Conservation (phyloP, 2,797 vertebrate species). For the Diplodus puntazzo region DNA sequence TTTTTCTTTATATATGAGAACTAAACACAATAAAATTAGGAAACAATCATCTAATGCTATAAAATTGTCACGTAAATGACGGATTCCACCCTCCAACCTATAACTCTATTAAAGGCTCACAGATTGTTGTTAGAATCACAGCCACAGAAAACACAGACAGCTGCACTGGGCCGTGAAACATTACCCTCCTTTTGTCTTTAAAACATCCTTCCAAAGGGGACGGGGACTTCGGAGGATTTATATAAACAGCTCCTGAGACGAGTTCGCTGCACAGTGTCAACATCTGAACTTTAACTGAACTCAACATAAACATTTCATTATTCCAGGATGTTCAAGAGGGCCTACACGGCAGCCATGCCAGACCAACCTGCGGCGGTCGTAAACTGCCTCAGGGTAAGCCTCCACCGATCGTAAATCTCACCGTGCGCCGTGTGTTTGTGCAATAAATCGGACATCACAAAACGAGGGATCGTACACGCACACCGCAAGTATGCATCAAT, state of each 20-base stretch:
- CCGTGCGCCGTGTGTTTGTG: constrained; percentile 21
- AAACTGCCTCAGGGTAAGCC: constrained; percentile 91
- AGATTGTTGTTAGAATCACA: constrained; percentile 30
- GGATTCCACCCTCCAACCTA: constrained; percentile 28
- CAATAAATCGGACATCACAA: constrained; percentile 50
- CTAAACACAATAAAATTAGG: constrained; percentile 17
- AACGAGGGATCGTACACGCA: constrained; percentile 1
- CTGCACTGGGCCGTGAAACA: constrained; percentile 52
- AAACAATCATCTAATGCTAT: constrained; percentile 20
- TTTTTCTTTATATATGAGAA: constrained; percentile 13
- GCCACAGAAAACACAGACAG: constrained; percentile 50
- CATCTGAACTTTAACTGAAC: constrained; percentile 79
- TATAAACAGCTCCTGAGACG: constrained; percentile 78
- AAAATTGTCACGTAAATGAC: constrained; percentile 44
- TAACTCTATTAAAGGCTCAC: constrained; percentile 35
- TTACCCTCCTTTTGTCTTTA: constrained; percentile 61
- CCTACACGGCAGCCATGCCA: constrained; percentile 90
- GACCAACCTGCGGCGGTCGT: constrained; percentile 89
- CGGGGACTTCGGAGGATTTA: constrained; percentile 64
- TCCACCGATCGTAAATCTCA: constrained; percentile 39
- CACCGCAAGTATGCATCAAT: constrained; percentile 23
- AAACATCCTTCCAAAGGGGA: constrained; percentile 73
- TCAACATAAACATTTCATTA: constrained; percentile 77
- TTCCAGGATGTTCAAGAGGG: constrained; percentile 93
- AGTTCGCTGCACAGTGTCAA: constrained; percentile 77